phyloP scores from a whole-genome alignment of 2,113 vertebrate species.

The Camelus dromedarius region DNA sequence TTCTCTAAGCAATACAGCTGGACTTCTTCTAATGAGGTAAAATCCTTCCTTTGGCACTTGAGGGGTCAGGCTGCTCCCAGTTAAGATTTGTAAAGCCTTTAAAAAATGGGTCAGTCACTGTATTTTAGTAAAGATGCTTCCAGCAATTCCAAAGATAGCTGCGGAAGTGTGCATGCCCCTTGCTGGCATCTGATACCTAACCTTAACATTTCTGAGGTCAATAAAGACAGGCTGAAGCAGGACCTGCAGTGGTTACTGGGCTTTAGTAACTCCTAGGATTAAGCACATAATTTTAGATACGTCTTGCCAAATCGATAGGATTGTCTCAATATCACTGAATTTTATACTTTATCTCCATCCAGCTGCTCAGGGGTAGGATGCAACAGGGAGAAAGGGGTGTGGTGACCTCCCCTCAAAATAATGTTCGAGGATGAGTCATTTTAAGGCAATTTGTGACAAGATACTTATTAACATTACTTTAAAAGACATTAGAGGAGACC shows the following conservation, averaged over 20 bases:
- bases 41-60: constrained; percentile 10
- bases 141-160: constrained; percentile 37
- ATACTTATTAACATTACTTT: not conserved
- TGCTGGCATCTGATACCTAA: not conserved
- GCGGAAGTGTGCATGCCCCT: not conserved
- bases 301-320: not conserved
- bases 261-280: not conserved
- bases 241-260: not conserved
- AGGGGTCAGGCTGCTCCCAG: constrained; percentile 5
- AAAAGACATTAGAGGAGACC: not conserved
- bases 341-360: constrained; percentile 26
- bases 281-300: not conserved
- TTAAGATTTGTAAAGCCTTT: constrained; percentile 52
- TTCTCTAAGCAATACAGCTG: constrained; percentile 51
- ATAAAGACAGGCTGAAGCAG: not conserved
- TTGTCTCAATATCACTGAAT: not conserved
- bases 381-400: not conserved
- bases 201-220: constrained; percentile 55
- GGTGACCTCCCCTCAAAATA: not conserved
- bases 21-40: constrained; percentile 51
- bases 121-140: constrained; percentile 48
- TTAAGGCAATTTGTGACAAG: not conserved
- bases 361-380: not conserved
- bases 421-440: not conserved
- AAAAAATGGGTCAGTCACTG: constrained; percentile 55